phyloP scores from a whole-genome alignment of 53 echinoderm and acorn worm species.

The Arbacia lixula region DNA sequence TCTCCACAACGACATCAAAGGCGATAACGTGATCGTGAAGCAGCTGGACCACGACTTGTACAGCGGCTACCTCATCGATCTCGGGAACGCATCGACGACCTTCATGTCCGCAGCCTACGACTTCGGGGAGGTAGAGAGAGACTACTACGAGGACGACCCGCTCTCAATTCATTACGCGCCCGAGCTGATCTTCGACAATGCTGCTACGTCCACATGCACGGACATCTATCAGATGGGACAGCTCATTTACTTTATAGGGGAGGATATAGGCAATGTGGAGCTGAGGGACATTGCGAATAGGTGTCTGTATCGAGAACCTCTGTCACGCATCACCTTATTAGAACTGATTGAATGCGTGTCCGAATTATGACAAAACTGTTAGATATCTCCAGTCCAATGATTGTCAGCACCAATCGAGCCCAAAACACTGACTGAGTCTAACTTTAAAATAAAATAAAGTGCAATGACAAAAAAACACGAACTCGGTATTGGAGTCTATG shows the following conservation, averaged over 20 bases:
- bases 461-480: no score
- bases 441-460: no score
- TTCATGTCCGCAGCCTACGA: slow-evolving; percentile 32
- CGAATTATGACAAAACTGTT: slow-evolving; percentile 37
- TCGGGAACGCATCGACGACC: slow-evolving; percentile 27
- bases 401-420: no score
- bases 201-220: neutral
- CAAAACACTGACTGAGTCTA: no score
- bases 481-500: no score
- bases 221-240: slow-evolving; percentile 39
- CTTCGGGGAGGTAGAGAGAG: slow-evolving; percentile 28
- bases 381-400: no score
- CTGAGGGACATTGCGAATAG: slow-evolving; percentile 26
- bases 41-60: slow-evolving; percentile 32
- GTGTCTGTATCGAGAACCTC: slow-evolving; percentile 26
- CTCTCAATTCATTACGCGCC: slow-evolving; percentile 34
- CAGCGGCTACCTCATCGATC: slow-evolving; percentile 44
- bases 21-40: slow-evolving; percentile 33
- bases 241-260: slow-evolving; percentile 33
- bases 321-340: slow-evolving; percentile 14
- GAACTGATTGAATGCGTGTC: slow-evolving; percentile 17
- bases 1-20: slow-evolving; percentile 43
- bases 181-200: slow-evolving; percentile 27
- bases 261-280: slow-evolving; percentile 18
- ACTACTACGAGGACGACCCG: slow-evolving; percentile 28